Evolutionary conservation across 2,888 invertebrate genomes (phyloP), one percentile per base, ranked within the genome.

Genomic region (Iphiclides podalirius): DNA sequence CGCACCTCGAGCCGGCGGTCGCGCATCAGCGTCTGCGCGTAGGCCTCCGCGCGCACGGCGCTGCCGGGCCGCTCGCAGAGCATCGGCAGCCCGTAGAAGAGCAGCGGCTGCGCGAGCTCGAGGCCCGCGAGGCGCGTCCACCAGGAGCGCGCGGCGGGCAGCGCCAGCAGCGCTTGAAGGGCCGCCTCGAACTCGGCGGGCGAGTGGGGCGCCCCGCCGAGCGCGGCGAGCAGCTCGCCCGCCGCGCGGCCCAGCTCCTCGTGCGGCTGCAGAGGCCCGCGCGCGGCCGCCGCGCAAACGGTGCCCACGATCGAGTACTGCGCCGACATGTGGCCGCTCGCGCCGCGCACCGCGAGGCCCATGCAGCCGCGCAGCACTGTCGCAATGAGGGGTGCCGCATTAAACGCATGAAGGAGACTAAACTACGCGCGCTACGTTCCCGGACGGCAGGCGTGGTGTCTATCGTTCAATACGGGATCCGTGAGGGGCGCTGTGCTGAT

Each of bases 211-310:
- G 92, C 89, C 54, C 93, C 92, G 1, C 94, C 92, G 14, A 96
- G 81, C 37, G 91, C 88, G 0, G 94, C 93, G 20, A 96, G 78
- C 51, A 94, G 90, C 41, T 90, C 85, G 34, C 91, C 90, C 60
- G 95, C 94, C 26, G 91, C 89, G 52, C 90, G 90, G 12, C 91
- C 90, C 55, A 96, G 76, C 75, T 96, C 96, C 57, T 94, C 94
- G 70, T 96, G 95, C 12, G 91, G 90, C 59, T 94, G 94, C 42
- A 76, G 67, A 7, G 79, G 65, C 2, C 83, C 85, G 60, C 94
- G 94, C 61, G 93, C 94, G 66, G 95, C 94, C 58, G 95, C 90
- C 9, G 93, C 90, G 71, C 94, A 95, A 43, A 95, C 91, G 59
- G 92, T 75, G 1, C 91, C 90, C 52, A 92, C 86, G 54, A 93